Base-by-base conservation (phyloP, 2,888 invertebrate genomes). In the Hyalella azteca region DNA sequence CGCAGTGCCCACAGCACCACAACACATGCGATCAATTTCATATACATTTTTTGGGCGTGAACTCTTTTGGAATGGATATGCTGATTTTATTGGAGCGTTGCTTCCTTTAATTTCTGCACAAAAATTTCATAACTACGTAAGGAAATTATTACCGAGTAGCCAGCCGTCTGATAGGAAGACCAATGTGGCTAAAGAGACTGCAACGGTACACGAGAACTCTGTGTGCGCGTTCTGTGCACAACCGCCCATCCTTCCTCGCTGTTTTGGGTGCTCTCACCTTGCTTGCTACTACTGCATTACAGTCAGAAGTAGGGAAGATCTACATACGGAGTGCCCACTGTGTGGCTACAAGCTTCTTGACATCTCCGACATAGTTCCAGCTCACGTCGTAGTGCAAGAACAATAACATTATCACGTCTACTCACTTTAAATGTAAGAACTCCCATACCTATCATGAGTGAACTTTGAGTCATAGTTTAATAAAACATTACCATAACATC, bases 51-150 rank as follows among this genome's bases (percentile, higher is more conserved):
- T 83, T 39, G 81, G 81, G 4, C 22, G 83, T 59, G 83, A 83
- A 59, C 60, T 83, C 26, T 49, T 83, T 54, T 83, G 83, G 83
- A 79, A 83, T 39, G 83, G 83, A 9, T 83, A 81, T 81, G 79
- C 81, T n/a, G 83, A 83, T 22, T 76, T 83, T 40, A 15, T 81
- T 15, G 80, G 80, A 22, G 77, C 79, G 50, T 39, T 81, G 36
- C 29, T 83, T 9, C 83, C 83, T 1, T 45, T 83, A 3, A 81
- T 83, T 15, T 79, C 81, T 36, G 26, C 78, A 0, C 77, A 81
- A 59, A 66, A 80, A 45, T 83, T 83, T 32, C 81, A 83, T 41
- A 81, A 50, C 39, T 36, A 75, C 19, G 48, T 83, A 2, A 50
- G 54, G 9, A 80, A 79, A n/a, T 39, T 80, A 26, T 29, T 83